Evolutionary conservation across 2,888 invertebrate species (phyloP), one percentile per base, ranked within the genome.

Genomic region (Troilus luridus): DNA sequence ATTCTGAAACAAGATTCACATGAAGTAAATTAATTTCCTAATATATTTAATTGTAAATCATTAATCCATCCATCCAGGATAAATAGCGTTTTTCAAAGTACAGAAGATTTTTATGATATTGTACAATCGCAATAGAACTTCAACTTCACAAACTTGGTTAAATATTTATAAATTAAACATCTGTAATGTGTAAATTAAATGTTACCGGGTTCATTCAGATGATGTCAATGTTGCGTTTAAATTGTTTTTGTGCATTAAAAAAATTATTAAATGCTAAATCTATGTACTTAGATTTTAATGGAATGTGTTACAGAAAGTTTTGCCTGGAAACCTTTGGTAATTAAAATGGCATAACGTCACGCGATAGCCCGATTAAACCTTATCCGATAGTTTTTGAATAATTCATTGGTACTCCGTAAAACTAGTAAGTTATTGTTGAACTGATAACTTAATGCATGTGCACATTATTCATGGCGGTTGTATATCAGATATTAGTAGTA

Each of bases 371-470:
- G 72, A 77, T 77, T 41, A 77, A 41, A 77, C 7, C 72, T 77
- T 77, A 77, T 77, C 72, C 17, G 72, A 77, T 77, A 77, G 27
- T 77, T 77, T 77, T 77, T 77, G 27, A 77, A 77, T 67, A 77
- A 41, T 77, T 77, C 67, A 27, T 6, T 14, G 12, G 14, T 27
- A 14, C 67, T 67, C 6, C 8, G 41, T 41, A 77, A 27, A 77
- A 41, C 72, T 77, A 77, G 17, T 77, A 77, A 41, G 7, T 77
- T 41, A 67, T 67, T 24, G 24, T 67, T 7, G 17, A 77, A 77
- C 5, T 27, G 72, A 77, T 77, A 67, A 27, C 24, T 67, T 67
- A 12, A 24, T 24, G 0, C 67, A 24, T 67, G 24, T 14, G 24
- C 24, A 12, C 19, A 24, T 0, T 72, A 14, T 6, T 72, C 41